Conservation (phyloP, 2,797 vertebrate species). For the Stomatorhinus walkeri region DNA sequence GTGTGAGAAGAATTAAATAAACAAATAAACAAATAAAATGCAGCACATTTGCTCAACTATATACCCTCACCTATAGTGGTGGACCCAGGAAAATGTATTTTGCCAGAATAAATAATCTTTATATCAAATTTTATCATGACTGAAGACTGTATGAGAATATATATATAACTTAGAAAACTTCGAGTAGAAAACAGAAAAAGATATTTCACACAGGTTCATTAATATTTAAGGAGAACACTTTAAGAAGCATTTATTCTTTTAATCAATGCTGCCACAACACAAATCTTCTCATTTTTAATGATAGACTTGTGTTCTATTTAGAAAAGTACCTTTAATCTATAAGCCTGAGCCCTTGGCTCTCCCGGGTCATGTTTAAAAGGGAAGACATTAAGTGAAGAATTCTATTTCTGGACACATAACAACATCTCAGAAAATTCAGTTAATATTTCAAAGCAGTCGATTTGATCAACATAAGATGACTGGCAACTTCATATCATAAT, state of each 20-base stretch:
- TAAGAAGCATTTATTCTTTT: slow-evolving; percentile 1
- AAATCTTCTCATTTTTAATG: neutral
- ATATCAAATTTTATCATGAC: neutral
- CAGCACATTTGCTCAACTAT: neutral
- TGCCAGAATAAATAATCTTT: neutral
- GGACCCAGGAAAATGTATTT: neutral
- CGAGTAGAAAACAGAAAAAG: neutral
- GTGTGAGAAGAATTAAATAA: neutral
- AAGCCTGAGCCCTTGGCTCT: neutral
- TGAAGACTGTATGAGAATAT: neutral
- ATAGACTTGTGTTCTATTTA: neutral
- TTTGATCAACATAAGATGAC: neutral
- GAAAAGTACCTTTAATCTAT: neutral
- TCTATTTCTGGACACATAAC: neutral
- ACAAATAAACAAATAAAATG: neutral
- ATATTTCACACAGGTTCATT: neutral
- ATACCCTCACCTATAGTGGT: neutral
- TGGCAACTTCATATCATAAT: neutral
- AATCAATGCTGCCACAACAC: neutral
- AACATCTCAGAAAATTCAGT: neutral
- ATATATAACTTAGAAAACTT: neutral
- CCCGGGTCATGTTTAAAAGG: neutral
- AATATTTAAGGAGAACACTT: neutral
- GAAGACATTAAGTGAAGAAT: neutral
- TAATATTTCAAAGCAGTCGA: neutral